Base-by-base conservation (phyloP, 2,797 vertebrate species). In the Acipenser transmontanus region DNA sequence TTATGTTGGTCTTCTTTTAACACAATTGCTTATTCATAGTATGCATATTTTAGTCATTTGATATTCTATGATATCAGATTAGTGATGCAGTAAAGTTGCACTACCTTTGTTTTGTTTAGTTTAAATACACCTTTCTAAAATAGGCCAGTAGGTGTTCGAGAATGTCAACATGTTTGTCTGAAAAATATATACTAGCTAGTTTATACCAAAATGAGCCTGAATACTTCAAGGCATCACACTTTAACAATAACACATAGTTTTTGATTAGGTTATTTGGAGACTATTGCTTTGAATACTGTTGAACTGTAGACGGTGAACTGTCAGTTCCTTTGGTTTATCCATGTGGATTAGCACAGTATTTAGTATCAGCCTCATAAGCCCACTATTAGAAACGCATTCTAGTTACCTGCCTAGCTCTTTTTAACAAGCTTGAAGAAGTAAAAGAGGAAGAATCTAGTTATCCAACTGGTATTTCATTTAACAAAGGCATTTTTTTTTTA, bases 41-140 rank as follows among this genome's bases (percentile, higher is more conserved):
- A 68, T 76, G 77, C 79, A 66, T 11, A 65, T 72, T 67, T 66
- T 74, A 61, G 62, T 47, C 75, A 78, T 78, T 82, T 69, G 72
- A 80, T 78, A 81, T 77, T 76, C 69, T 63, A 73, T 63, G 54
- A 52, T 64, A 74, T 72, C 63, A 61, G 64, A 70, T 50, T 71
- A 67, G 70, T 54, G 59, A 65, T 64, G 68, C 64, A 64, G 57
- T 13, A 47, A 54, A 7, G 1, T 49, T 4, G 68, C 12, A 17
- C 10, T 50, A 59, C 64, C 66, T 51, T 69, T 59, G 50, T n/a
- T 59, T 49, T 67, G 63, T 59, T 50, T 67, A 61, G 14, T 47
- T 56, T 7, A 59, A 47, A 59, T 59, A 17, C 13, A 50, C 11
- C 47, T 67, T 66, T 65, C 7, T 57, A 57, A 13, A 57, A 57